Evolutionary conservation across 2,888 invertebrate genomes (phyloP).

Genomic region (Metacarcinus magister): DNA sequence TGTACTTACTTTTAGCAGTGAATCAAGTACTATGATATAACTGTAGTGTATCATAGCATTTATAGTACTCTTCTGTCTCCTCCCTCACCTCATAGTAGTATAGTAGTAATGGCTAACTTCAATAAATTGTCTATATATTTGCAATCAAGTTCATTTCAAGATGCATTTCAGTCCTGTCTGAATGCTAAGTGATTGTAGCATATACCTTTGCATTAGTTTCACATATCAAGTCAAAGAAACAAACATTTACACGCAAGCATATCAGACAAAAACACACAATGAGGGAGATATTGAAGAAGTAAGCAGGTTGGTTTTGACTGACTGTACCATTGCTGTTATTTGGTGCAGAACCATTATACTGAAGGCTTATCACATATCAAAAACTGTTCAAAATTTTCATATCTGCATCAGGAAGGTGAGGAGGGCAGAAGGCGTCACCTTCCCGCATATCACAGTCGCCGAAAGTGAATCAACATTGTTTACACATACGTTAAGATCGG

Average conservation of each 20-base stretch:
- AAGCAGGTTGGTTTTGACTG: neutral
- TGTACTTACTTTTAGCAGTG: neutral
- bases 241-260: neutral
- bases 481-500: neutral
- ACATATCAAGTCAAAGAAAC: neutral
- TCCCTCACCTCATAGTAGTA: neutral
- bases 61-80: neutral
- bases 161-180: neutral
- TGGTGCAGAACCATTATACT: neutral
- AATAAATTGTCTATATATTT: no score
- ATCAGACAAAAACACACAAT: neutral
- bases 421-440: neutral
- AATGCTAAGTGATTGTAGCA: neutral
- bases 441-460: neutral
- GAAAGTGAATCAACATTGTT: neutral
- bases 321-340: neutral
- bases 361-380: neutral
- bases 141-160: no score
- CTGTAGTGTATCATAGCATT: neutral
- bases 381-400: conserved; percentile 1
- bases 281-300: neutral
- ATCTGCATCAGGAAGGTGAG: neutral
- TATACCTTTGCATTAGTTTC: no score
- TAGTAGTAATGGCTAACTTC: no score
- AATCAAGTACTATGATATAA: neutral